A percentile compares a stretch with the other conserved stretches of the same genome.
Conservation (phyloP, 2,797 vertebrate genomes). For the Petrocephalus schoutedeni region DNA sequence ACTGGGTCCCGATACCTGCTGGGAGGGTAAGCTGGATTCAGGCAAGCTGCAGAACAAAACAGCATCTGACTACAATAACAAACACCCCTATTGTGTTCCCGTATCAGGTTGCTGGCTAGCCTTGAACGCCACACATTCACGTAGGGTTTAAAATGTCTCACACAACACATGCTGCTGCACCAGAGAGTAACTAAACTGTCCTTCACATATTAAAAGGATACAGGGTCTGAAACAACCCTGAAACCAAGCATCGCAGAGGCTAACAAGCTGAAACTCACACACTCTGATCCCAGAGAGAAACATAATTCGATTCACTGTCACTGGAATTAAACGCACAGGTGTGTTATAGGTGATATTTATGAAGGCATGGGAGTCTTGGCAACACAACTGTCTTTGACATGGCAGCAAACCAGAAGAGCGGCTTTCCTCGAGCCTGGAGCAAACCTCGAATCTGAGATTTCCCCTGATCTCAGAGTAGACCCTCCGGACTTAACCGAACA, state of each 20-base stretch:
- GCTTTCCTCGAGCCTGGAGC: neutral
- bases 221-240: neutral
- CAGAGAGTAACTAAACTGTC: conserved; percentile 5
- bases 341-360: neutral
- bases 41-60: neutral
- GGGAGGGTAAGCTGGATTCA: neutral
- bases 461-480: neutral
- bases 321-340: neutral
- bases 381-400: neutral
- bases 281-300: neutral
- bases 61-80: conserved; percentile 10
- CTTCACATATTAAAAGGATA: neutral
- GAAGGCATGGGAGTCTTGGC: neutral
- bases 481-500: neutral
- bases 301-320: neutral
- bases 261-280: neutral
- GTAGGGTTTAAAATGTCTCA: neutral
- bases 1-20: neutral
- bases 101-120: neutral
- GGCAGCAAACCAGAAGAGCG: neutral
- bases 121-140: conserved; percentile 9
- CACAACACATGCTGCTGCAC: neutral
- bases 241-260: neutral
- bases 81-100: neutral
- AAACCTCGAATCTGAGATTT: neutral